These are phyloP conservation scores for Papilio elwesi DNA, from an alignment of 2,888 invertebrate genomes.

Conservation along the genomic window DNA sequence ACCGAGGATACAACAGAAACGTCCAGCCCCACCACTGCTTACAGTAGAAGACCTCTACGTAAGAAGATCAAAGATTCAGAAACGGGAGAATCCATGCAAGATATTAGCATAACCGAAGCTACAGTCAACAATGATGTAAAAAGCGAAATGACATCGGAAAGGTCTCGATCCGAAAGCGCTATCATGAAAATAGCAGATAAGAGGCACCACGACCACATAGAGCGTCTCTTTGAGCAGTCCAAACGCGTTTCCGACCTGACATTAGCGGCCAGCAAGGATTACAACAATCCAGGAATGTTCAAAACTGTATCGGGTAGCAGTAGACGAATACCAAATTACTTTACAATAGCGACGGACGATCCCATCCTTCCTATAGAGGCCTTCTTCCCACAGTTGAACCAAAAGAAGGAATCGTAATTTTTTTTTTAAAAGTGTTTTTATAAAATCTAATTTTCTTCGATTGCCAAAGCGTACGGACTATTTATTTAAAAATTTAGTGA, in stretches of 20 bases:
- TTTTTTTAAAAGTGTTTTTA: constrained; percentile 53
- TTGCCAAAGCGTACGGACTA: constrained; percentile 72
- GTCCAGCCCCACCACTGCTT: constrained; percentile 58
- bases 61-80: constrained; percentile 74
- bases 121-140: constrained; percentile 58
- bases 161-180: constrained; percentile 78
- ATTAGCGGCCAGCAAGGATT: constrained; percentile 88
- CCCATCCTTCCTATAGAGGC: constrained; percentile 92
- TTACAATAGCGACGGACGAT: constrained; percentile 91
- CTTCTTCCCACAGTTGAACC: constrained; percentile 89
- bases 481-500: constrained; percentile 41
- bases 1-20: constrained; percentile 71
- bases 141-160: constrained; percentile 75
- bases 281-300: constrained; percentile 88
- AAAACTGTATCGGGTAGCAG: constrained; percentile 86
- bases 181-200: constrained; percentile 85
- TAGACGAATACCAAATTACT: constrained; percentile 87
- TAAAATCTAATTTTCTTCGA: constrained; percentile 72
- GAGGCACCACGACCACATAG: constrained; percentile 72
- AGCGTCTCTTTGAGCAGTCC: constrained; percentile 81
- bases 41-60: constrained; percentile 67
- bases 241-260: constrained; percentile 90
- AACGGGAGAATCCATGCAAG: constrained; percentile 72
- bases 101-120: constrained; percentile 68
- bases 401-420: constrained; percentile 83